Evolutionary conservation across 2,888 invertebrate species (phyloP).

Genomic region (Drosophila affinis): DNA sequence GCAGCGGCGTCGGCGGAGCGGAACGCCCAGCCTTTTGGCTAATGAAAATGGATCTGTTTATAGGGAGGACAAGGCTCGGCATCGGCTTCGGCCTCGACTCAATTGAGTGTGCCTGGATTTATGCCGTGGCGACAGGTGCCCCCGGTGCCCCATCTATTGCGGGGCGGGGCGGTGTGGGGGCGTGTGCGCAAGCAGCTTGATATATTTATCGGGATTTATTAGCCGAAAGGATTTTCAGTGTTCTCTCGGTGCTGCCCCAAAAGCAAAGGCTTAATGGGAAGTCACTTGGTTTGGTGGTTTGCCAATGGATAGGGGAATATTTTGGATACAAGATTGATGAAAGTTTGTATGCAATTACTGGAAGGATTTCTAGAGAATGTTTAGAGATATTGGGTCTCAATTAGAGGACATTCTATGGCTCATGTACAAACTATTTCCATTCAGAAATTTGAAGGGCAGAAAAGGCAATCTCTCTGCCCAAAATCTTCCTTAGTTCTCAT

Average conservation of each 20-base stretch:
- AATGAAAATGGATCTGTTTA: constrained; percentile 64
- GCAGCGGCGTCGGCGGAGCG: constrained; percentile 29
- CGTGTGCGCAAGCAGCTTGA: constrained; percentile 29
- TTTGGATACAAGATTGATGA: not conserved
- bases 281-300: not conserved
- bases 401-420: too few relatives aligned
- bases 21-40: constrained; percentile 57
- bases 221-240: not conserved
- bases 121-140: constrained; percentile 57
- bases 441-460: too few relatives aligned
- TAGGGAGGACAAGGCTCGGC: not conserved
- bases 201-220: constrained; percentile 29
- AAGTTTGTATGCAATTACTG: not conserved
- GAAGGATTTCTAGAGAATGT: not conserved
- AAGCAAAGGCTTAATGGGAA: not conserved
- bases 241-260: not conserved
- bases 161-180: not conserved
- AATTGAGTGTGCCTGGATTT: constrained; percentile 57
- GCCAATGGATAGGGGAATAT: not conserved
- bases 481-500: too few relatives aligned
- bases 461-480: too few relatives aligned
- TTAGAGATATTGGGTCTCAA: too few relatives aligned
- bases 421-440: too few relatives aligned
- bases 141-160: constrained; percentile 23
- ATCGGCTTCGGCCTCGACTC: constrained; percentile 16